A percentile compares a stretch with the other conserved stretches of the same genome.
phyloP scores from a whole-genome alignment of 1,140 invertebrate species.

The Penaeus chinensis region DNA sequence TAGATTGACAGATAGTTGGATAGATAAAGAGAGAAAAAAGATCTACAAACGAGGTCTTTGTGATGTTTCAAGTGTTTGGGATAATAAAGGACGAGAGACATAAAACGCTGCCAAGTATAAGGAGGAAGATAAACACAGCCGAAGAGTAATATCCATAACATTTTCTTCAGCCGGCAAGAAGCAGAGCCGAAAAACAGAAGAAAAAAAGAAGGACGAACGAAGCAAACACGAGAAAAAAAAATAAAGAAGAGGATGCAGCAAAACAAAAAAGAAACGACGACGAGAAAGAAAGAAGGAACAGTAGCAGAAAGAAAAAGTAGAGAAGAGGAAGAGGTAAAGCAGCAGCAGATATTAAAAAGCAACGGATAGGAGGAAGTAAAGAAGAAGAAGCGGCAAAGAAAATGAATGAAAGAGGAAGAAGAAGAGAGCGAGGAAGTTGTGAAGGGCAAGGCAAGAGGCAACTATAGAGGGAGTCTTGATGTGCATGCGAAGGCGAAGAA shows the following conservation, averaged over 20 bases:
- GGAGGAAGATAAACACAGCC: slow-evolving; percentile 6
- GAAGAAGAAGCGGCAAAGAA: slow-evolving; percentile 4
- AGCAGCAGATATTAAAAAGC: background rate
- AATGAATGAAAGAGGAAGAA: background rate
- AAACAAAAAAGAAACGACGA: background rate
- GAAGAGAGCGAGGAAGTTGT: background rate
- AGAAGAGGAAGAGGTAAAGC: background rate
- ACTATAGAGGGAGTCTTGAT: background rate
- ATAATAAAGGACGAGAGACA: background rate
- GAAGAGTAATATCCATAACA: background rate
- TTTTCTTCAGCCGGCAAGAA: background rate
- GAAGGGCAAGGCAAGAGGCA: slow-evolving; percentile 3
- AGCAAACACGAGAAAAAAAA: background rate
- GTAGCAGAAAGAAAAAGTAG: background rate
- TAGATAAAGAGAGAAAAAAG: background rate
- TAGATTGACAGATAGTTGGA: background rate
- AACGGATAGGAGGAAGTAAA: background rate
- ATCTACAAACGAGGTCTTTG: background rate
- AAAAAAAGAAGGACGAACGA: background rate
- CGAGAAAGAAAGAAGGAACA: background rate
- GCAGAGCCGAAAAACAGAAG: background rate
- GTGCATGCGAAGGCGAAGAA: background rate
- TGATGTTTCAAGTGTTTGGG: too few species aligned
- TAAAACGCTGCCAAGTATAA: background rate
- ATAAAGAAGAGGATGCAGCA: background rate